Evolutionary conservation across 2,797 vertebrate species (phyloP).

Genomic region (Protosalanx chinensis): DNA sequence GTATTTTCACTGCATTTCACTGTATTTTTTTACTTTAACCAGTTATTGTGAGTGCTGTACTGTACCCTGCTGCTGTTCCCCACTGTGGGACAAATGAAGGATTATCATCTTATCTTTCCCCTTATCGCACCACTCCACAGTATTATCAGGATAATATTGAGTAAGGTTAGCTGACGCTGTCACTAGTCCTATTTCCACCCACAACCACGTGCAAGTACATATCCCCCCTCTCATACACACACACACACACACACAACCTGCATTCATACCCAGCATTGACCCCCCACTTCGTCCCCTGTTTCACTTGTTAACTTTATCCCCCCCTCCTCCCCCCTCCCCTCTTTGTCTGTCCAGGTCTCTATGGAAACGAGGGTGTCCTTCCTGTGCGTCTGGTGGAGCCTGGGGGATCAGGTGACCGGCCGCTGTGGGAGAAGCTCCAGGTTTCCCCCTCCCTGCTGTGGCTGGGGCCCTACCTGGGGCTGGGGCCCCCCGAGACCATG

Average conservation of each 20-base stretch:
- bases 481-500: slow-evolving; percentile 74
- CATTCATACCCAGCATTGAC: not conserved
- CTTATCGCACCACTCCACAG: not conserved
- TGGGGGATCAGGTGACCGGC: slow-evolving; percentile 45
- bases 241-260: not conserved
- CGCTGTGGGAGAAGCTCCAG: slow-evolving; percentile 69
- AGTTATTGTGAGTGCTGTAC: too few species aligned
- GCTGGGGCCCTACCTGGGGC: slow-evolving; percentile 66
- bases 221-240: not conserved
- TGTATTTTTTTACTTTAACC: too few species aligned
- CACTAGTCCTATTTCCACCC: not conserved
- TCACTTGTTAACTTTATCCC: not conserved
- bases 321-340: not conserved
- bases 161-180: not conserved
- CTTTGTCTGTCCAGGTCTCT: slow-evolving; percentile 64
- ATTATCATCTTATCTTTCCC: too few species aligned
- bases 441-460: slow-evolving; percentile 74
- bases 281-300: not conserved
- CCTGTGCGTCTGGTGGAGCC: slow-evolving; percentile 69
- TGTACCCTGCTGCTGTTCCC: too few species aligned
- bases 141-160: not conserved
- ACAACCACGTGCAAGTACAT: not conserved
- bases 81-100: too few species aligned
- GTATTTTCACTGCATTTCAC: too few species aligned
- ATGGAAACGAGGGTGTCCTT: slow-evolving; percentile 72